phyloP scores from a whole-genome alignment of 2,888 invertebrate species.

The Ametastegia equiseti region DNA sequence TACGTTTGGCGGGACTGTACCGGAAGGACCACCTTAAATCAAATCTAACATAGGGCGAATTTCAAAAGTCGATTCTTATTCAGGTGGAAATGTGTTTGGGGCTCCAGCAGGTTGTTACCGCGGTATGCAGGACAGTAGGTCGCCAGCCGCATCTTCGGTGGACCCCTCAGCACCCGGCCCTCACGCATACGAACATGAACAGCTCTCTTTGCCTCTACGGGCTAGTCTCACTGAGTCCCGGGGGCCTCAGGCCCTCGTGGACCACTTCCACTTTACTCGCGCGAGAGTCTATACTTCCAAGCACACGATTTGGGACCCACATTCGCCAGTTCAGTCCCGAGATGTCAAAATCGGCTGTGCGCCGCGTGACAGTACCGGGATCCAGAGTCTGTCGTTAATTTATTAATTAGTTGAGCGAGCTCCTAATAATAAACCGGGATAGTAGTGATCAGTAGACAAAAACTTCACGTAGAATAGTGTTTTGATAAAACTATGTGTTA shows the following conservation, averaged over 20 bases:
- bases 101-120: conserved; percentile 44
- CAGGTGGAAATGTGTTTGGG: conserved; percentile 4
- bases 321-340: conserved; percentile 39
- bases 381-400: background rate
- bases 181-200: conserved; percentile 23
- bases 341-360: conserved; percentile 33
- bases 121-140: conserved; percentile 73
- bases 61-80: conserved; percentile 20
- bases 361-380: background rate
- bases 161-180: conserved; percentile 31
- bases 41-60: background rate
- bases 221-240: conserved; percentile 33
- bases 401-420: background rate
- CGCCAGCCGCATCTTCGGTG: conserved; percentile 55
- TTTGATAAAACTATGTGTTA: background rate
- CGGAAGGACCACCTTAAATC: background rate
- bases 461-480: no score
- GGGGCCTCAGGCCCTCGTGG: conserved; percentile 47
- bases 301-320: conserved; percentile 42
- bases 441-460: background rate
- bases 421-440: background rate
- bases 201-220: conserved; percentile 38
- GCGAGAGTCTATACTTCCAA: conserved; percentile 46
- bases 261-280: conserved; percentile 47
- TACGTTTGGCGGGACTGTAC: no score